Conservation (phyloP, 1,140 invertebrate species). For the Drosophila eugracilis region DNA sequence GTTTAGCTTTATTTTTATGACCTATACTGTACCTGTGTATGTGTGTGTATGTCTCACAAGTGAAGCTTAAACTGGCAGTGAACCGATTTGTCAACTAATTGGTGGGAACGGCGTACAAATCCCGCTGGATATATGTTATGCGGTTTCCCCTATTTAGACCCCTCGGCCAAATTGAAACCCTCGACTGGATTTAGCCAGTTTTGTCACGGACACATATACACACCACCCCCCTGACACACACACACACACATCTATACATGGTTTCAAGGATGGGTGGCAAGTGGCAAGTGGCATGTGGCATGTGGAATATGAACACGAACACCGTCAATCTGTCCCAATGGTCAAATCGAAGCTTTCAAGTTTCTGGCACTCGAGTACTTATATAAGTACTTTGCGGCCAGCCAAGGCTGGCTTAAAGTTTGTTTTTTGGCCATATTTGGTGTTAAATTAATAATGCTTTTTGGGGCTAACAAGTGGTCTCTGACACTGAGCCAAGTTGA, state of each 20-base stretch:
- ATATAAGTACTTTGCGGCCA: conserved; percentile 8
- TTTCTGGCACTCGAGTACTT: conserved; percentile 35
- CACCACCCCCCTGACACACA: neutral
- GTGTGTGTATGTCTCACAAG: conserved; percentile 1
- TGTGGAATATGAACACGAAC: conserved; percentile 1
- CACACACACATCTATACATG: neutral
- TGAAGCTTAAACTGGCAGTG: conserved; percentile 41
- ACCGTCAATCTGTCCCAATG: conserved; percentile 45
- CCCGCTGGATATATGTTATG: conserved; percentile 62
- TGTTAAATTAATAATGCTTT: conserved; percentile 41
- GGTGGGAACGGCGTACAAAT: conserved; percentile 48
- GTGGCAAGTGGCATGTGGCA: neutral
- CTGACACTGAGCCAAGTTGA: conserved; percentile 18
- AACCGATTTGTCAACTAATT: conserved; percentile 62
- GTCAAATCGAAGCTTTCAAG: conserved; percentile 41
- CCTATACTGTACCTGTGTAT: neutral
- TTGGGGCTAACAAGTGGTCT: conserved; percentile 33
- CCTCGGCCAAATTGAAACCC: conserved; percentile 30
- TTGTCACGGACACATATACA: conserved; percentile 22
- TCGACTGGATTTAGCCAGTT: conserved; percentile 50
- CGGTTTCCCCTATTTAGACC: conserved; percentile 39
- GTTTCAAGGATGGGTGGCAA: too few species aligned
- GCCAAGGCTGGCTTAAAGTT: conserved; percentile 17
- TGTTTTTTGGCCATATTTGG: conserved; percentile 21
- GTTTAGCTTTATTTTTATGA: neutral